These are phyloP conservation scores for Ataeniobius toweri DNA, from an alignment of 2,797 vertebrate genomes.

Conservation along the genomic window DNA sequence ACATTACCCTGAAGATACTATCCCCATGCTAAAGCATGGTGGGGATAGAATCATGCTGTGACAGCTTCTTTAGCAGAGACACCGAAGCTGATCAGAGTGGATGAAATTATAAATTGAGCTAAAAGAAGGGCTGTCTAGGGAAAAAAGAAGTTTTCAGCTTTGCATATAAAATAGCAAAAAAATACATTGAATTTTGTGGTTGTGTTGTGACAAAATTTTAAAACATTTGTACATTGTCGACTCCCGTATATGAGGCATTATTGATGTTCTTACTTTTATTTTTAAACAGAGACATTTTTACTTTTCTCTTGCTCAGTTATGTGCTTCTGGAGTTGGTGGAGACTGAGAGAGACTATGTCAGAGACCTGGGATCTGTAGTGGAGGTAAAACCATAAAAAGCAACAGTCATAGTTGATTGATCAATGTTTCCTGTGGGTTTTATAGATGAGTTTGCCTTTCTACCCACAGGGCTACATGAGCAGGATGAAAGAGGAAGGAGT, in stretches of 20 bases:
- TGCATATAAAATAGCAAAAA: background rate
- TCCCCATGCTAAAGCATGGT: too few species aligned
- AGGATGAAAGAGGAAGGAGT: constrained; percentile 98
- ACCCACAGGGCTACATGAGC: constrained; percentile 92
- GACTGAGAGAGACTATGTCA: constrained; percentile 95
- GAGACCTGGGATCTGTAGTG: constrained; percentile 94
- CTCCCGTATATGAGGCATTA: background rate
- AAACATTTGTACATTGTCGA: background rate
- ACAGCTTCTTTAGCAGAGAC: too few species aligned
- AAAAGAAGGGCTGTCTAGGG: background rate
- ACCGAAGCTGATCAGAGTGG: background rate
- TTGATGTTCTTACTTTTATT: constrained; percentile 19
- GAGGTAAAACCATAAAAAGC: constrained; percentile 81
- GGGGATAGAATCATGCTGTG: too few species aligned
- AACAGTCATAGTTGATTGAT: background rate
- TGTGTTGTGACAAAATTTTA: background rate
- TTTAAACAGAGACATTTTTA: constrained; percentile 33
- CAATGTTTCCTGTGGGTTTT: constrained; percentile 10
- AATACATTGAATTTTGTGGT: background rate
- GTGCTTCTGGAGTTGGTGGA: constrained; percentile 96
- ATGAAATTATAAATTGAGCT: background rate
- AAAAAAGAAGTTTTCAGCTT: background rate
- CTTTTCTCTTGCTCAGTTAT: constrained; percentile 81
- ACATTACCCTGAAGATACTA: too few species aligned
- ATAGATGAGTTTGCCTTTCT: constrained; percentile 15